These are phyloP conservation scores for Polyodon spathula DNA, from an alignment of 2,113 vertebrate genomes.

Conservation along the genomic window DNA sequence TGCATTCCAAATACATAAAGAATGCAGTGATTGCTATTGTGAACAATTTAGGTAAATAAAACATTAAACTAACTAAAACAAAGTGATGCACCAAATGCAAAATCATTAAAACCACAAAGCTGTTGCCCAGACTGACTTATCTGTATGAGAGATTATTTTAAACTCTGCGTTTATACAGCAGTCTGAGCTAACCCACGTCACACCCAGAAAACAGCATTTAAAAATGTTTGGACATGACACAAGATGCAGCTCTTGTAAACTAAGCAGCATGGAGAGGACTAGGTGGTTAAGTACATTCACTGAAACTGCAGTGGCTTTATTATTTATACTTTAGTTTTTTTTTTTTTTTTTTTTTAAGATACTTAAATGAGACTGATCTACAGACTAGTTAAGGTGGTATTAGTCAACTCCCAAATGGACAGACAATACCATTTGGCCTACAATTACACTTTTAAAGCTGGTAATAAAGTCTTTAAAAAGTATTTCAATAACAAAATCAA, in stretches of 20 bases:
- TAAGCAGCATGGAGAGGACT: conserved; percentile 34
- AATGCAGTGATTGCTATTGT: too few species aligned
- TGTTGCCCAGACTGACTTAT: background rate
- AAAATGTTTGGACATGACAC: conserved; percentile 24
- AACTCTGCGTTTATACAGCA: conserved; percentile 11
- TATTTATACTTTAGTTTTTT: too few species aligned
- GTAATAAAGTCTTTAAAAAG: too few species aligned
- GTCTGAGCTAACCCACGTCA: conserved; percentile 22
- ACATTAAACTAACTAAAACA: background rate
- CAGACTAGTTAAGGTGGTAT: too few species aligned
- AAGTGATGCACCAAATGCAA: background rate
- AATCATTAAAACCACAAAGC: background rate
- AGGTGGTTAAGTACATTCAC: conserved; percentile 58
- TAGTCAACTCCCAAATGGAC: too few species aligned
- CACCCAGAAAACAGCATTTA: conserved; percentile 25
- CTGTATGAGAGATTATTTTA: background rate
- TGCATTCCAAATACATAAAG: too few species aligned
- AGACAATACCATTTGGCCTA: too few species aligned
- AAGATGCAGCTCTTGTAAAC: conserved; percentile 54
- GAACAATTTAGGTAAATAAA: too few species aligned
- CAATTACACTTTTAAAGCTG: too few species aligned
- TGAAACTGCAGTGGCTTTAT: conserved; percentile 46
- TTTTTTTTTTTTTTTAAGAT: conserved; percentile 64
- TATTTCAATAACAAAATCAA: too few species aligned
- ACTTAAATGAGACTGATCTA: conserved; percentile 45